Conservation (phyloP, 2,888 invertebrate species). For the Ochropleura leucogaster region DNA sequence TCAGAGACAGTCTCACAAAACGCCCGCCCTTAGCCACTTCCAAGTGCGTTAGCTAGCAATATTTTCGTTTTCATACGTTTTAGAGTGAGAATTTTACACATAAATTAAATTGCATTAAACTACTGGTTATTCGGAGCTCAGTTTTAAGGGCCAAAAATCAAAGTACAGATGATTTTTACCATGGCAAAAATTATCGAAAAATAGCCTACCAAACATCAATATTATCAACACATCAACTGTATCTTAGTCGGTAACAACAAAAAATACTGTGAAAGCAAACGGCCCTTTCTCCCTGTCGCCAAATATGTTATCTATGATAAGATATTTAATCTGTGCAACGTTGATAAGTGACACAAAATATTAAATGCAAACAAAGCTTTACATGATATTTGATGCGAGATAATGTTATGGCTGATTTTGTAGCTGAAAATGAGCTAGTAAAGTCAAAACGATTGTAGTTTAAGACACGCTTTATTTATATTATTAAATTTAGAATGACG, state of each 20-base stretch:
- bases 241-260: constrained; percentile 25
- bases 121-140: not conserved
- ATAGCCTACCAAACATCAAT: constrained; percentile 9
- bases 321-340: constrained; percentile 21
- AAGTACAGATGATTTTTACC: no score
- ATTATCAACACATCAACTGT: constrained; percentile 16
- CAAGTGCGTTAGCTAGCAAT: no score
- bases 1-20: not conserved
- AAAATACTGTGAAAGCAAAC: constrained; percentile 25
- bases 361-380: constrained; percentile 23
- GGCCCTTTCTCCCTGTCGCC: constrained; percentile 25
- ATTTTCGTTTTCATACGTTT: no score
- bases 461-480: no score
- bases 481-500: no score
- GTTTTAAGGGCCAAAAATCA: not conserved
- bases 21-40: no score
- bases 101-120: not conserved
- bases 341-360: constrained; percentile 30
- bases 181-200: not conserved
- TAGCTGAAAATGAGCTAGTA: not conserved
- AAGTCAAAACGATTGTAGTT: no score
- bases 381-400: constrained; percentile 7
- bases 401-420: constrained; percentile 3
- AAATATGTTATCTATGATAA: constrained; percentile 43
- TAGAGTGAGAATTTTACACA: not conserved